Percentiles rank a stretch among this genome's conserved stretches.
phyloP scores from a whole-genome alignment of 2,113 vertebrate genomes.

The Clarias batrachus region DNA sequence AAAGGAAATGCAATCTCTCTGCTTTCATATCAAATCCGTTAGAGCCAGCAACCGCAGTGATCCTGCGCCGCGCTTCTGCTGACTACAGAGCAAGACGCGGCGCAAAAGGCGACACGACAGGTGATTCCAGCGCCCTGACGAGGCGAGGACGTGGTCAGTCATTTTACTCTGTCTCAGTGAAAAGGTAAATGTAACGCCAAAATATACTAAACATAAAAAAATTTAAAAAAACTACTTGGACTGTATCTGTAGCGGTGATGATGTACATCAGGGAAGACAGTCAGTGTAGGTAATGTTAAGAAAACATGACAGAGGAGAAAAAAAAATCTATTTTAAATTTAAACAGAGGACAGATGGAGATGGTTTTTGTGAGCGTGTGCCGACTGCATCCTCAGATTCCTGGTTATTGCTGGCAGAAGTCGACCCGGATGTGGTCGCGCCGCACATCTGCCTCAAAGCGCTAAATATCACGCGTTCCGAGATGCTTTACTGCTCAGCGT shows the following conservation, averaged over 20 bases:
- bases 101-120: neutral
- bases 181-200: neutral
- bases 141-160: neutral
- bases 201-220: neutral
- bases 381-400: neutral
- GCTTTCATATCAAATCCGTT: constrained; percentile 17
- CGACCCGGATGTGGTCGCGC: neutral
- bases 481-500: neutral
- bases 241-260: neutral
- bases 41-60: neutral
- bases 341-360: neutral
- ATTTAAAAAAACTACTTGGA: neutral
- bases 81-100: neutral
- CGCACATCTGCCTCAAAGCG: neutral
- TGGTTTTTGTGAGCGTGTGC: neutral
- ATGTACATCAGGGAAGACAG: neutral
- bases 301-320: neutral
- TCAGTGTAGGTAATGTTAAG: neutral
- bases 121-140: neutral
- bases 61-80: neutral
- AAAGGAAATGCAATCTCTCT: constrained; percentile 18
- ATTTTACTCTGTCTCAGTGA: neutral
- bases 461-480: neutral
- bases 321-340: neutral
- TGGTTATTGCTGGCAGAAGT: neutral